Percentiles rank a stretch among this genome's conserved stretches.
These are phyloP conservation scores for Ditylenchus dipsaci DNA, from an alignment of 1,140 invertebrate species.

Conservation along the genomic window DNA sequence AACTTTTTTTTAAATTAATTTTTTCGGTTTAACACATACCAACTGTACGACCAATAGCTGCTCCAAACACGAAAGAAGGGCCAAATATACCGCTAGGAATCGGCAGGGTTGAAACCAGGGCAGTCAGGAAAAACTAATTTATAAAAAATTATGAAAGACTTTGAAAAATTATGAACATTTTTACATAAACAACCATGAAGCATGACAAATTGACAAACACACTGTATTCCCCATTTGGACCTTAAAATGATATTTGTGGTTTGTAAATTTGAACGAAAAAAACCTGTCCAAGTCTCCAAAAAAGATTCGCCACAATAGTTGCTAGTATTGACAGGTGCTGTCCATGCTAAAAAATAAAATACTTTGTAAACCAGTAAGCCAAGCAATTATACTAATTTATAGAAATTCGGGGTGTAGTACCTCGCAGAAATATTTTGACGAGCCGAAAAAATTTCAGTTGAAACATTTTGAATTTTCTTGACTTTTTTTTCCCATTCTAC, in stretches of 20 bases:
- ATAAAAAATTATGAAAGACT: background rate
- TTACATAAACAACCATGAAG: conserved; percentile 80
- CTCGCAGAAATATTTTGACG: no score
- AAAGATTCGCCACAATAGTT: background rate
- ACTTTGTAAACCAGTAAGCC: no score
- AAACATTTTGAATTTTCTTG: no score
- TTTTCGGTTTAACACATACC: no score
- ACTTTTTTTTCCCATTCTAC: no score
- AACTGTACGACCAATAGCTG: conserved; percentile 80
- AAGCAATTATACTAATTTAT: no score
- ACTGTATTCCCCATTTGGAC: conserved; percentile 64
- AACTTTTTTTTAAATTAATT: no score
- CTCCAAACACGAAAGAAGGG: conserved; percentile 87
- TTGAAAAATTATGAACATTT: conserved; percentile 10
- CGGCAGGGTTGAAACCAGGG: conserved; percentile 87
- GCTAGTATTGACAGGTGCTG: background rate
- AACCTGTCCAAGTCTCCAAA: background rate
- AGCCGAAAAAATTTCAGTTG: no score
- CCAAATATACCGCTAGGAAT: conserved; percentile 92
- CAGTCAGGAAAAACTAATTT: conserved; percentile 80
- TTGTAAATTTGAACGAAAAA: background rate
- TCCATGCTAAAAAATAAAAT: no score
- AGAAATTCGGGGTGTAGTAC: no score
- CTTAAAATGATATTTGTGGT: no score
- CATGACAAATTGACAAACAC: conserved; percentile 78